These are phyloP conservation scores for Coracopsis vasa DNA, from an alignment of 2,113 vertebrate species.

Conservation along the genomic window DNA sequence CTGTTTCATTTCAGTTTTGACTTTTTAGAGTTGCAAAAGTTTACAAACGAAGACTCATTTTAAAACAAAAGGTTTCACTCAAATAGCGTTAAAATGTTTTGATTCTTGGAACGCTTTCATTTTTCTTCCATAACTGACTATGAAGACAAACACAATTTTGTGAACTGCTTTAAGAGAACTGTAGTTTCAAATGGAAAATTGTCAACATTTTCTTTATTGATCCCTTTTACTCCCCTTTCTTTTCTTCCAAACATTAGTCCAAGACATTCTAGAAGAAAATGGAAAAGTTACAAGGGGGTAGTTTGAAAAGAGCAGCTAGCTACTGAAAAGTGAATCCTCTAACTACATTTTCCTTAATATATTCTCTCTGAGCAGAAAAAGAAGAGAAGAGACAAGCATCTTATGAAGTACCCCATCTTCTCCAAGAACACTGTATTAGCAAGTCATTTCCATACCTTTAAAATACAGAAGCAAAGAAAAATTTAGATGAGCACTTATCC, in stretches of 20 bases:
- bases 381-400: background rate
- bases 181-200: background rate
- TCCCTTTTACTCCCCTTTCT: background rate
- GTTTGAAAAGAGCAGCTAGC: background rate
- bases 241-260: background rate
- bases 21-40: background rate
- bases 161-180: background rate
- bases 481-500: background rate
- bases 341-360: background rate
- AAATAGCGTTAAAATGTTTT: background rate
- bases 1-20: background rate
- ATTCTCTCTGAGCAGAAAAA: background rate
- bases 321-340: background rate
- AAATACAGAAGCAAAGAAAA: background rate
- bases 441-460: background rate
- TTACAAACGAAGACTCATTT: background rate
- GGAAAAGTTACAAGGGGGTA: background rate
- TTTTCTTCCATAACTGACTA: background rate
- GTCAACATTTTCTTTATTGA: background rate
- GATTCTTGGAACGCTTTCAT: background rate
- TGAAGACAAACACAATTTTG: background rate
- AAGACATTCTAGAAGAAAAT: background rate
- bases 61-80: conserved; percentile 28
- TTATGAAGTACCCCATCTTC: background rate
- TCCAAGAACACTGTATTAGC: background rate